Base-by-base conservation (phyloP, 1,140 invertebrate species). In the Nylanderia fulva region DNA sequence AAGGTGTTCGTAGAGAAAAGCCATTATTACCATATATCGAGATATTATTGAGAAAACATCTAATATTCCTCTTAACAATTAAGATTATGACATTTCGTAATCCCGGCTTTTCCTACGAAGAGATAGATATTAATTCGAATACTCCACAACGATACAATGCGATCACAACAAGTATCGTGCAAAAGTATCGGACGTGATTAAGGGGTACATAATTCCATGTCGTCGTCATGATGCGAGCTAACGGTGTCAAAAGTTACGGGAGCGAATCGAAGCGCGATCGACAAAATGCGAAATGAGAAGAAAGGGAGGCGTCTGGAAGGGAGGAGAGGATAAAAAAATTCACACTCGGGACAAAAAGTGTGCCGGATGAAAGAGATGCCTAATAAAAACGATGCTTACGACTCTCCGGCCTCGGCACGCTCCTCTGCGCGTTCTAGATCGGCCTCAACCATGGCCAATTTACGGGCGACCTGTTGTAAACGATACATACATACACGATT, bases 401-500 rank as follows among this genome's bases (percentile, higher is more conserved):
- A 98, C 98, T 99, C 99, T 96, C 99, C 99, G 94, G 99, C 96
- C 96, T 99, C 99, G 93, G 99, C 98, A 96, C 99, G 98, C 96
- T 99, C 99, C 97, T 99, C 99, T 92, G 99, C 99, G 96, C 99
- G 98, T 96, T 99, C 99, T 95, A 99, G 97, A 96, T 99, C 99
- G 95, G 99, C 99, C 96, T 99, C 99, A 97, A 99, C 99, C 98
- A 99, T 99, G 96, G 99, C 99, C 97, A 99, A 98, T 97, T 99
- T 99, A 98, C 99, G 99, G 96, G 99, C 99, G 95, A 99, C 99
- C 99, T 99, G 96, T 94, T 48, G 91, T 94, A 91, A 94, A 92
- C 89, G 90, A 93, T 89, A 93, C 80, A 94, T 84, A 91, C 90
- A 92, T 79, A 82, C 85, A 86, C 90, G 87, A 52, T 91, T 88